Percentiles rank a stretch among this genome's conserved stretches.
Evolutionary conservation across 1,140 invertebrate species (phyloP).

Genomic region (Bombus fervidus): DNA sequence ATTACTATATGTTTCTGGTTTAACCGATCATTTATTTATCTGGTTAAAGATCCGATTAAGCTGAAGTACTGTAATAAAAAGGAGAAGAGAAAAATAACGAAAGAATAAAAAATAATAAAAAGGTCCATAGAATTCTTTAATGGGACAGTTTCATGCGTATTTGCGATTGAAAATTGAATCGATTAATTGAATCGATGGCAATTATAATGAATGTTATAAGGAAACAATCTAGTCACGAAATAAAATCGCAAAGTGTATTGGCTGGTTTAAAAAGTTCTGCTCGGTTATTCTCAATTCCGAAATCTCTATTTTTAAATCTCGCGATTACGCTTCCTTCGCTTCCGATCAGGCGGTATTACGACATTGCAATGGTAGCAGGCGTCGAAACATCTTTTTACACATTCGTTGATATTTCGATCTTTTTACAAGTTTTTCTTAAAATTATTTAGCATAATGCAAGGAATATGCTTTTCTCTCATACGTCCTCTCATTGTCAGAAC

Average conservation of each 20-base stretch:
- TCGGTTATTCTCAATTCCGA: slow-evolving; percentile 22
- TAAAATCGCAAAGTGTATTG: background rate
- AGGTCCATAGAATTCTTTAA: no score
- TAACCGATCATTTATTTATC: no score
- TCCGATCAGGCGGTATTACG: background rate
- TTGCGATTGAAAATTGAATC: no score
- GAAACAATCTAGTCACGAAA: background rate
- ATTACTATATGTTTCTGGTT: no score
- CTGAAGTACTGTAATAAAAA: no score
- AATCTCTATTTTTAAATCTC: slow-evolving; percentile 33
- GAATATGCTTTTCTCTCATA: background rate
- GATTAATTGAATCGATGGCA: no score
- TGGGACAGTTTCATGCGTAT: no score
- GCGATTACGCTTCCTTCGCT: background rate
- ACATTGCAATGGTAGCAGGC: background rate
- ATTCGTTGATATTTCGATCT: background rate
- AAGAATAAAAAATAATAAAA: no score
- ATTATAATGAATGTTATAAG: no score
- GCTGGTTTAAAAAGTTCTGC: slow-evolving; percentile 15
- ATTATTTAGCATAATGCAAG: background rate
- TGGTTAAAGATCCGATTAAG: no score
- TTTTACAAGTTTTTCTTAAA: background rate
- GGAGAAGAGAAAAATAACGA: no score
- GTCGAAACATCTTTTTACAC: background rate
- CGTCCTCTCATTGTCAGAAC: background rate